A percentile compares a stretch with the other conserved stretches of the same genome.
Conservation (phyloP, 2,113 vertebrate species). For the Caranx melampygus region DNA sequence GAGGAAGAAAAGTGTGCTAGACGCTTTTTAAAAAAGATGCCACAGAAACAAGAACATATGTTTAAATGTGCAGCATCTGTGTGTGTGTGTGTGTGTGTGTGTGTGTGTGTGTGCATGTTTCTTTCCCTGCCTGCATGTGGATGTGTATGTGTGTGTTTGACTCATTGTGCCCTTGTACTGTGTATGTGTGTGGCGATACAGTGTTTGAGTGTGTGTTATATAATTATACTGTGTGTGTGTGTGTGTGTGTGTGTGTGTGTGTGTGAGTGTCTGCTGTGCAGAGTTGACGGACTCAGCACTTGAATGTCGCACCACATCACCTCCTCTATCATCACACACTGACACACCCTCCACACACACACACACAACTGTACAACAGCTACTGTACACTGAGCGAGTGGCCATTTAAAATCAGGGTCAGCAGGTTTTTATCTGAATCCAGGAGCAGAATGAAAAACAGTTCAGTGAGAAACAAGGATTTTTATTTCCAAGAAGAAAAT, state of each 20-base stretch:
- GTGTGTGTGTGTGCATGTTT: neutral
- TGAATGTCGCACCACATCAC: slow-evolving; percentile 32
- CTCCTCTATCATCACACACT: neutral
- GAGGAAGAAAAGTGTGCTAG: too few species aligned
- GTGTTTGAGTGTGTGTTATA: neutral
- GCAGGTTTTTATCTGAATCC: slow-evolving; percentile 1
- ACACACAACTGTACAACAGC: neutral
- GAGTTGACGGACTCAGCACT: slow-evolving; percentile 27
- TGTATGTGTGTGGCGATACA: neutral
- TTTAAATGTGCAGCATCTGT: neutral
- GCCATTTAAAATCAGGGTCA: slow-evolving; percentile 24
- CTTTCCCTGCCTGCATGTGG: neutral
- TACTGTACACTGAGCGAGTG: neutral
- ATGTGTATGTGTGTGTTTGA: neutral
- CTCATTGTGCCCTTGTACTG: slow-evolving; percentile 18
- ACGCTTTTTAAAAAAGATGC: too few species aligned
- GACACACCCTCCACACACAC: neutral
- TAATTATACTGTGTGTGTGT: too few species aligned
- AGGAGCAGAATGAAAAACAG: neutral
- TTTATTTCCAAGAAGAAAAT: too few species aligned
- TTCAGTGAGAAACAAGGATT: too few species aligned
- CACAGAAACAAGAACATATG: too few species aligned
- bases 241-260: neutral
- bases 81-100: too few species aligned
- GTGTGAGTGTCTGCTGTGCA: neutral